Evolutionary conservation across 2,113 vertebrate species (phyloP), one percentile per base, ranked within the genome.

Genomic region (Elachura formosa): DNA sequence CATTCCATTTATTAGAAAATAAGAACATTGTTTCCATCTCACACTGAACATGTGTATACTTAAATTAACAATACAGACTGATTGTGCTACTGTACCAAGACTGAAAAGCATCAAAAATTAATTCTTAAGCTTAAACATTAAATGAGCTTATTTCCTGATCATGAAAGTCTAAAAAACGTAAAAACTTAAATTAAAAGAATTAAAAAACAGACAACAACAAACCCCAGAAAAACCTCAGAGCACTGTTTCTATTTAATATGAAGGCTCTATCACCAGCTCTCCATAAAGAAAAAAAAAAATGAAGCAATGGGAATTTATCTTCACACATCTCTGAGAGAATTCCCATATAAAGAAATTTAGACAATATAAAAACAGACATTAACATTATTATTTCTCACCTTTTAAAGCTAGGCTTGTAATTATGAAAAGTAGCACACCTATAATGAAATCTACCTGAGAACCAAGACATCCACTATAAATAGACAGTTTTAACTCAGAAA

Each of bases 1-100:
- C 40, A 52, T 71, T 89, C 64, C 89, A 92, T 87, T 84, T 93
- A 97, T 96, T 96, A 91, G 79, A 25, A 93, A 64, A 89, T 28
- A 80, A 90, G 66, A 94, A 68, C 19, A 69, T 83, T 93, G 80
- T 78, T 84, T 96, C 84, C 75, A 89, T 68, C 87, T 94, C 85
- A 55, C 71, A 88, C 10, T 66, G 96, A 91, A 94, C 74, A 69
- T 3, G 22, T 23, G 28, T 12, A 31, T 90, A 88, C 62, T 91
- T 34, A 88, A 88, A 66, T 84, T 88, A 89, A 49, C 55, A 58
- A 46, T 73, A 93, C 24, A 89, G 62, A 78, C 69, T 78, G 46
- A 87, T 62, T 29, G 25, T 40, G 31, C 75, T 93, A 80, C 63
- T 36, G 17, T 41, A 69, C 9, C 51, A 88, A 82, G 16, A 61